A percentile compares a stretch with the other conserved stretches of the same genome.
These are phyloP conservation scores for Diphyllodes magnificus DNA, from an alignment of 2,113 vertebrate genomes.

Conservation along the genomic window DNA sequence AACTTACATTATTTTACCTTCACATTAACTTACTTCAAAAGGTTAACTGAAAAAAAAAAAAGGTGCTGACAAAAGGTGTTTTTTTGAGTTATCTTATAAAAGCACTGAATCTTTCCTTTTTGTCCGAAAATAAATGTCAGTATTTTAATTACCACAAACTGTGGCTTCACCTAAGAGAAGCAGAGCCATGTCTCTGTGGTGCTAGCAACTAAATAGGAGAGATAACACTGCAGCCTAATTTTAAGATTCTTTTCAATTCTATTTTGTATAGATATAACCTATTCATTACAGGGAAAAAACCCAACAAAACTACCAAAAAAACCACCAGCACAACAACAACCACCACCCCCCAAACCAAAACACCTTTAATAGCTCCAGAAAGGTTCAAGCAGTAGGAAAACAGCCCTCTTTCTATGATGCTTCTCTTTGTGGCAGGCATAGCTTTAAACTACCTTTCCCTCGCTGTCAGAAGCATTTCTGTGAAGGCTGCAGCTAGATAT, in stretches of 20 bases:
- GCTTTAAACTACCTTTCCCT: neutral
- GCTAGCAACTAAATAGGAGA: neutral
- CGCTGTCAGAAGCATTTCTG: neutral
- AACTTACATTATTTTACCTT: neutral
- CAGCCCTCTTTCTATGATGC: neutral
- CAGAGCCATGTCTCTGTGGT: neutral
- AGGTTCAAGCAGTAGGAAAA: neutral
- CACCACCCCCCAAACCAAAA: rapidly evolving
- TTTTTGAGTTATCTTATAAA: neutral
- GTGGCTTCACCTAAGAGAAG: neutral
- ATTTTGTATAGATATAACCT: neutral
- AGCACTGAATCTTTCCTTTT: neutral
- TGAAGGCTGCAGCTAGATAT: neutral
- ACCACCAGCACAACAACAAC: neutral
- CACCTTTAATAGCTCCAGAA: neutral
- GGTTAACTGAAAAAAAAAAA: neutral
- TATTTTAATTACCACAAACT: neutral
- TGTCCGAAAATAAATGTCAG: neutral
- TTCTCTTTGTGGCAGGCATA: neutral
- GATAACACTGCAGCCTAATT: neutral
- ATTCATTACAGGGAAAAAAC: neutral
- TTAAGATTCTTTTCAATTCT: neutral
- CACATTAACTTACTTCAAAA: neutral
- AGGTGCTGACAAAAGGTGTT: neutral
- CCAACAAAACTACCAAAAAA: neutral